A percentile compares a stretch with the other conserved stretches of the same genome.
phyloP scores from a whole-genome alignment of 2,113 vertebrate species.

The Pleuronectes platessa region DNA sequence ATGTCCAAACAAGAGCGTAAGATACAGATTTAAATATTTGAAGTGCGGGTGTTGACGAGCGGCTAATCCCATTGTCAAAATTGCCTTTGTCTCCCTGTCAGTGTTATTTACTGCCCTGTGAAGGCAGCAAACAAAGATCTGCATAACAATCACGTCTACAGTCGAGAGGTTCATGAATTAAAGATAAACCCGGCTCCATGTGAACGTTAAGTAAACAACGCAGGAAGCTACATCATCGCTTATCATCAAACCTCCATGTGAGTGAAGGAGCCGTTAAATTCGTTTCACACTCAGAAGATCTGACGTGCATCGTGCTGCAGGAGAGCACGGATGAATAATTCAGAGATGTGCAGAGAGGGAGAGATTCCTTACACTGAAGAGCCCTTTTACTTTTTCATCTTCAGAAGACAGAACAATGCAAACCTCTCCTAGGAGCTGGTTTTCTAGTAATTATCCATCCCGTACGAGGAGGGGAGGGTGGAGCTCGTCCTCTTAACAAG shows the following conservation, averaged over 20 bases:
- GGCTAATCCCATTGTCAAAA: conserved; percentile 31
- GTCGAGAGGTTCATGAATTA: conserved; percentile 55
- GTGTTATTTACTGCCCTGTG: conserved; percentile 44
- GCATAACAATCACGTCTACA: conserved; percentile 44
- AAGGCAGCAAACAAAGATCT: conserved; percentile 59
- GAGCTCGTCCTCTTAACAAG: conserved; percentile 41
- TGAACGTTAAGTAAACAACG: conserved; percentile 27
- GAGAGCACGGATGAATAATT: conserved; percentile 46
- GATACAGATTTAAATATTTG: conserved; percentile 2
- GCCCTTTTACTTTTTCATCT: conserved; percentile 27
- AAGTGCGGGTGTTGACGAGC: not conserved
- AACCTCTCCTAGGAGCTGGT: conserved; percentile 16
- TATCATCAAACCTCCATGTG: conserved; percentile 41
- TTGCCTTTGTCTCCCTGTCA: not conserved
- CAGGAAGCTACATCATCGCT: conserved; percentile 17
- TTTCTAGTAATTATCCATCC: conserved; percentile 36
- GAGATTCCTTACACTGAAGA: conserved; percentile 57
- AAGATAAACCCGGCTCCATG: conserved; percentile 29
- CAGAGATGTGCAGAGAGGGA: conserved; percentile 11
- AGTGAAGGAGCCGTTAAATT: conserved; percentile 45
- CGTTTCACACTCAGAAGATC: conserved; percentile 52
- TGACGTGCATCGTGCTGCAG: conserved; percentile 40
- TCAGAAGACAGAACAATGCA: conserved; percentile 41
- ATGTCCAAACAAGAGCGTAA: not conserved
- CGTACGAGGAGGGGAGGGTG: conserved; percentile 7